Evolutionary conservation across 2,888 invertebrate genomes (phyloP), one percentile per base, ranked within the genome.

Genomic region (Andrena fulva): DNA sequence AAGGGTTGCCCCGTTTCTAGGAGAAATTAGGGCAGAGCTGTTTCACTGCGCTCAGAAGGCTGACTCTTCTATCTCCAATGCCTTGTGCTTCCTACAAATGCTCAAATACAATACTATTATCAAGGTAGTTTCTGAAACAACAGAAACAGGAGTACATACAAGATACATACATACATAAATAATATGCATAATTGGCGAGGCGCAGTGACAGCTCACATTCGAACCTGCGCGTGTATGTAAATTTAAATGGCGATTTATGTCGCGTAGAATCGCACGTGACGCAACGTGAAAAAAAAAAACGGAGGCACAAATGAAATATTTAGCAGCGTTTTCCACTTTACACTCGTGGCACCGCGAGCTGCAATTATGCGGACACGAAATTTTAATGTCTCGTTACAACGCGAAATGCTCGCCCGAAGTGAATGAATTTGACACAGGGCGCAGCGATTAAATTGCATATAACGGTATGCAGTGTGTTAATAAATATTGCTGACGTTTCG

Each of bases 1-100:
- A 54, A 68, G 82, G 62, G 2, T 48, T 42, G 33, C 52, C 77
- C 72, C 35, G 77, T 75, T 66, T 33, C 20, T 31, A 72, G 33
- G 69, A 62, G 62, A 66, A 85, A 85, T 82, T 85, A 72, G 77
- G 71, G 8, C 80, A 64, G 52, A n/a, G 31, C 62, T 71, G 27
- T 56, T 56, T 27, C 56, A 27, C 29, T 67, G 54, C 62, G 66
- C 42, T 69, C 62, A 35, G 56, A 63, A 63, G 64, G 31, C 24
- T 42, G 76, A 85, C 71, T 69, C 67, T 74, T 60, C 54, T 16
- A 27, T 27, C 54, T 7, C 12, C 8, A 35, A 59, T n/a, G 35
- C 29, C 8, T 63, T 0, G n/a, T 12, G 4, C 4, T 42, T 12
- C 12, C 12, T 12, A 42, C 42, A 12, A 42, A 42, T 42, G 3